Percentiles rank a stretch among this genome's conserved stretches.
Evolutionary conservation across 2,888 invertebrate genomes (phyloP).

Genomic region (Heteromyza rotundicornis): DNA sequence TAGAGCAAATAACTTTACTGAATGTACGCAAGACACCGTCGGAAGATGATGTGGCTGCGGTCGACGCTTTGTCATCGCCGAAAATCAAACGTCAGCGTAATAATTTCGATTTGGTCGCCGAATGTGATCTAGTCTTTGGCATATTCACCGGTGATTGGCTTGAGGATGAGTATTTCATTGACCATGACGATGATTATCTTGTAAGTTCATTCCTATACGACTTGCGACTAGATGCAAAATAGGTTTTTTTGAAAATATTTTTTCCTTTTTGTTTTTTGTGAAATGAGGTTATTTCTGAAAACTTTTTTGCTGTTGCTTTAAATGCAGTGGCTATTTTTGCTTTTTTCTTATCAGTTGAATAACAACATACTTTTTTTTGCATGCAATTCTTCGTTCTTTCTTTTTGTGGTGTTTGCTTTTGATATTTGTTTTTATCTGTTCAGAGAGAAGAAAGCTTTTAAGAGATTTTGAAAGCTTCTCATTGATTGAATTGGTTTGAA

Average conservation of each 20-base stretch:
- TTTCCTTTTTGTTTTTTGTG: slow-evolving; percentile 23
- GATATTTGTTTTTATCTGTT: too few relatives aligned
- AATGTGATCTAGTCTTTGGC: slow-evolving; percentile 48
- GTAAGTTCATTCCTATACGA: slow-evolving; percentile 42
- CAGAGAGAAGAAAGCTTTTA: too few relatives aligned
- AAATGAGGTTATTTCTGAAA: slow-evolving; percentile 10
- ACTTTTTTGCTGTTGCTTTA: neutral
- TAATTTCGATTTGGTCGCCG: slow-evolving; percentile 53
- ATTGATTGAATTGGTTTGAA: too few relatives aligned
- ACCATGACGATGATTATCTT: slow-evolving; percentile 51
- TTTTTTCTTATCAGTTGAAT: slow-evolving; percentile 1
- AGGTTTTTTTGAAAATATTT: slow-evolving; percentile 5
- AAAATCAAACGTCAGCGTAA: slow-evolving; percentile 44
- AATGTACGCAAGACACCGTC: slow-evolving; percentile 4
- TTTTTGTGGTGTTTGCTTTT: neutral
- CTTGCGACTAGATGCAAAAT: neutral
- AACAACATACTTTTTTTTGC: neutral
- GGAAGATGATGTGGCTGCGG: neutral
- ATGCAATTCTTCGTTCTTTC: neutral
- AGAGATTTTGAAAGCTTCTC: too few relatives aligned
- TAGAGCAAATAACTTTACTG: slow-evolving; percentile 40
- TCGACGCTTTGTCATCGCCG: neutral
- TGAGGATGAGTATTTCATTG: slow-evolving; percentile 54
- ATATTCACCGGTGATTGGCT: slow-evolving; percentile 56
- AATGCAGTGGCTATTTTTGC: neutral